Evolutionary conservation across 2,113 vertebrate genomes (phyloP).

Genomic region (Egretta garzetta): DNA sequence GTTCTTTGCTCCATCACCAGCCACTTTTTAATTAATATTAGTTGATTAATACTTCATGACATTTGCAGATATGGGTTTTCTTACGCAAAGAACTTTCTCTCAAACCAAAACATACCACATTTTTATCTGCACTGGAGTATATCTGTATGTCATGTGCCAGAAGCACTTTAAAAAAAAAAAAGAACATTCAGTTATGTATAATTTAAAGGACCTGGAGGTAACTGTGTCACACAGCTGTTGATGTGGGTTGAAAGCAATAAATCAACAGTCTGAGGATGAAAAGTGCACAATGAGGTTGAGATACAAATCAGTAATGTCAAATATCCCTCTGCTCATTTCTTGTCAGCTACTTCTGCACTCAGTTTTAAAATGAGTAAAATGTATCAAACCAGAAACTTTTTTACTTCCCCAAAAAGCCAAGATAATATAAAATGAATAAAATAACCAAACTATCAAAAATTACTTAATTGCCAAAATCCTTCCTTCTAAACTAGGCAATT

Average conservation of each 20-base stretch:
- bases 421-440: not conserved
- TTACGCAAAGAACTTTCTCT: not conserved
- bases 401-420: not conserved
- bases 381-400: not conserved
- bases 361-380: not conserved
- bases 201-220: not conserved
- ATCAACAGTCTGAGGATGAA: not conserved
- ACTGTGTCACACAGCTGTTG: not conserved
- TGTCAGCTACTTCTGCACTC: not conserved
- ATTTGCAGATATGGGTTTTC: not conserved
- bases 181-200: not conserved
- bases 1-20: not conserved
- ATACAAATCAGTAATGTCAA: not conserved
- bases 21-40: not conserved
- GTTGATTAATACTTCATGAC: not conserved
- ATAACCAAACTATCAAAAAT: not conserved
- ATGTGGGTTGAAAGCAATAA: not conserved
- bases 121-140: not conserved
- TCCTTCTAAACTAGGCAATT: not conserved
- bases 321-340: not conserved
- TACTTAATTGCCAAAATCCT: not conserved
- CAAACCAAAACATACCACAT: not conserved
- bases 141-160: not conserved
- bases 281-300: not conserved
- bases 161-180: not conserved